phyloP scores from a whole-genome alignment of 2,797 vertebrate genomes.

The Sphenodon punctatus region DNA sequence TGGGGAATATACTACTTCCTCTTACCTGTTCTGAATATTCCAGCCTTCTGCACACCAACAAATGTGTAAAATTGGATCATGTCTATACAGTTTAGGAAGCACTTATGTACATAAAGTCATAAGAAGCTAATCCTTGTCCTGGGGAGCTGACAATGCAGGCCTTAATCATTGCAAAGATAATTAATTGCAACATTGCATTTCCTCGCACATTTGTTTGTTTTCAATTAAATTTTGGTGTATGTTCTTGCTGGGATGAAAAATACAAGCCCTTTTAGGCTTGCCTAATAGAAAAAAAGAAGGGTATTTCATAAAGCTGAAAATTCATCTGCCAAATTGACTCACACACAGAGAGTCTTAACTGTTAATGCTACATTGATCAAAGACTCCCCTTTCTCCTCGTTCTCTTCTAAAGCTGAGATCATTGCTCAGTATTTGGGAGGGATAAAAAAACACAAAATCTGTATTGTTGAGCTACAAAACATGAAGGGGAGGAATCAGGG shows the following conservation, averaged over 20 bases:
- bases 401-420: not conserved
- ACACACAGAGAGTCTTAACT: not conserved
- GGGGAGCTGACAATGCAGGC: not conserved
- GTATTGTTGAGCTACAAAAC: conserved; percentile 21
- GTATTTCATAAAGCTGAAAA: not conserved
- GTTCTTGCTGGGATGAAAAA: not conserved
- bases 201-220: not conserved
- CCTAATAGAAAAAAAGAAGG: not conserved
- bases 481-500: not conserved
- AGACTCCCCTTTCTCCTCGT: not conserved
- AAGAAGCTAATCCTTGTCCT: not conserved
- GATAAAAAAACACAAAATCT: conserved; percentile 1
- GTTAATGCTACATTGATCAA: not conserved
- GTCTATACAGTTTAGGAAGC: not conserved
- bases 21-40: not conserved
- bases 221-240: not conserved
- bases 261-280: not conserved
- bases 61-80: not conserved
- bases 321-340: not conserved
- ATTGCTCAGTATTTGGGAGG: not conserved
- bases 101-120: not conserved
- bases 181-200: not conserved
- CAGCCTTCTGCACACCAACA: not conserved
- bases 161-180: not conserved
- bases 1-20: not conserved